phyloP scores from a whole-genome alignment of 2,113 vertebrate genomes.

The Pterocles orientalis region DNA sequence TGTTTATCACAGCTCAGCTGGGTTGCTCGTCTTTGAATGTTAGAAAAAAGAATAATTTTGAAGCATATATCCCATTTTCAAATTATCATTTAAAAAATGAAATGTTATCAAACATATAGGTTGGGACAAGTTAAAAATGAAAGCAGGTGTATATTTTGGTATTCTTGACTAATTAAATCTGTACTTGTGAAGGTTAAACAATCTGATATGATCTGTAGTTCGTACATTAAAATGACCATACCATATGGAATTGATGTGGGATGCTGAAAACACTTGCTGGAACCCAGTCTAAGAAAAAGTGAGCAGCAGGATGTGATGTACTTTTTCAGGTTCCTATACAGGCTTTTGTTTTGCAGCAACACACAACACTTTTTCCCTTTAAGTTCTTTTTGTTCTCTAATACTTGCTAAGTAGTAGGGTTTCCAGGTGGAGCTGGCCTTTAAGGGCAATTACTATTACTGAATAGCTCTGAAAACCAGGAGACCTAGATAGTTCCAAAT shows the following conservation, averaged over 20 bases:
- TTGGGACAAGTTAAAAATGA: background rate
- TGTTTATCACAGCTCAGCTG: background rate
- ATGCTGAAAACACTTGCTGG: background rate
- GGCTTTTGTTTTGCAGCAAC: background rate
- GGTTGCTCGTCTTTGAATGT: background rate
- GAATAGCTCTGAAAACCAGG: background rate
- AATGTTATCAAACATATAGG: background rate
- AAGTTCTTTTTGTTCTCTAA: background rate
- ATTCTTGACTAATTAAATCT: background rate
- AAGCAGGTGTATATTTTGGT: background rate
- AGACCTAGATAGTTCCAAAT: background rate
- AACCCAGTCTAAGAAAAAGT: background rate
- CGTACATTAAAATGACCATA: background rate
- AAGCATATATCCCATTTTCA: conserved; percentile 4
- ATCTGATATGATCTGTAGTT: background rate
- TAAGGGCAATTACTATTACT: background rate
- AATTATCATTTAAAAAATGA: conserved; percentile 3
- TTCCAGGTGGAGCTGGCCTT: background rate
- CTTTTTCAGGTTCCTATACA: background rate
- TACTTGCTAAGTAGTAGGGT: background rate
- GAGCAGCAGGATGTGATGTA: background rate
- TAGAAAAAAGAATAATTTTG: background rate
- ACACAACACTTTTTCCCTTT: background rate
- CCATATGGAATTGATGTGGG: background rate
- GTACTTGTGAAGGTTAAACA: background rate